These are phyloP conservation scores for Oreochromis niloticus DNA, from an alignment of 2,113 vertebrate species.

Conservation along the genomic window DNA sequence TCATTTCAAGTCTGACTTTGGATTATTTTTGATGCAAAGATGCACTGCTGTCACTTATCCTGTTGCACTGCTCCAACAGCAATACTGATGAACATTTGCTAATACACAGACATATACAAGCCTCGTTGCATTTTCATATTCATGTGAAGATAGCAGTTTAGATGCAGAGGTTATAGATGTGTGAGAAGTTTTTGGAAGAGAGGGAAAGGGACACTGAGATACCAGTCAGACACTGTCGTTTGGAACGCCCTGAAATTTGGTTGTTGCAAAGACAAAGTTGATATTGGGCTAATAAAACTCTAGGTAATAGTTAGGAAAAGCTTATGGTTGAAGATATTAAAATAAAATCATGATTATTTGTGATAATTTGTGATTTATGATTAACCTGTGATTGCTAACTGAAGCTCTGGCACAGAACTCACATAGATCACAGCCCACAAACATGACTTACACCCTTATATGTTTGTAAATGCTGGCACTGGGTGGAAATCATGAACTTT, in stretches of 20 bases:
- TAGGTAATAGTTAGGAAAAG: background rate
- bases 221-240: background rate
- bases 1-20: background rate
- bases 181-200: background rate
- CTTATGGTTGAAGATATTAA: background rate
- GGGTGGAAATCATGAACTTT: background rate
- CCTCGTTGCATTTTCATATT: rapidly evolving
- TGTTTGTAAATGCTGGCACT: rapidly evolving
- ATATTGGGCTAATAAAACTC: background rate
- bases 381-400: background rate
- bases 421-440: background rate
- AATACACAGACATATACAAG: background rate
- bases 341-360: background rate
- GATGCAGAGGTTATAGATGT: background rate
- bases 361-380: background rate
- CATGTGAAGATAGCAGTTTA: background rate
- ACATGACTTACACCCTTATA: background rate
- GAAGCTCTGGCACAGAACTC: background rate
- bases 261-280: background rate
- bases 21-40: background rate
- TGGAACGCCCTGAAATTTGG: background rate
- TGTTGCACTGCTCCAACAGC: background rate
- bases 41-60: background rate
- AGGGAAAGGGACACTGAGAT: rapidly evolving
- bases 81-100: background rate